Evolutionary conservation across 2,888 invertebrate genomes (phyloP), one percentile per base, ranked within the genome.

Genomic region (Ophonus ardosiacus): DNA sequence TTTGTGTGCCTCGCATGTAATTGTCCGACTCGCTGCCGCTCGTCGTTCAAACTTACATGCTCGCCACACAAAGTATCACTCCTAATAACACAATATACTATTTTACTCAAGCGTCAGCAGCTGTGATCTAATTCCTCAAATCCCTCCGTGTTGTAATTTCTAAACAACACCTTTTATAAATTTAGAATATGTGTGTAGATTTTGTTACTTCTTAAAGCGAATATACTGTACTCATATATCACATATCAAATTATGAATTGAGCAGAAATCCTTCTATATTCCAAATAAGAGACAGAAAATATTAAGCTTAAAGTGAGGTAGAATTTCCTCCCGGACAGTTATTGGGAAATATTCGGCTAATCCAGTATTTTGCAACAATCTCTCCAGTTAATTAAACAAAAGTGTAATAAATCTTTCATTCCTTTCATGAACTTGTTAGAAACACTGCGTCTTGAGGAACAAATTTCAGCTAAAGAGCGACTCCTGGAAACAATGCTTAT

Each of bases 401-500:
- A 76, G 43, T 24, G 76, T 56, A 76, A 76, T 76, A 76, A 76
- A 76, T 76, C 76, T 76, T 21, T 17, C 15, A 7, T n/a, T 18
- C 51, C 76, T 76, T 76, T 76, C 76, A 76, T 76, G 76, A 76
- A 76, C 76, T 43, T 74, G 74, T 74, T 56, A 56, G 43, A 76
- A 43, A 43, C 18, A 56, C 71, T 38, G 76, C 76, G 76, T 56
- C 76, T 51, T 56, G 43, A 76, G 51, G 68, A 68, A 38, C 68
- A 68, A 81, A 81, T 68, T 51, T 56, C 81, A 17, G 68, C 68
- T 81, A 81, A 81, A 81, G 81, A 81, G 68, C 51, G 40, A 51
- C 43, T 63, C 51, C 68, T 51, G 51, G 51, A 68, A 81, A 81
- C 81, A 81, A 81, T 81, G 81, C 68, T 81, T 65, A 68, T 81